Base-by-base conservation (phyloP, 2,888 invertebrate genomes). In the Carterocephalus palaemon region DNA sequence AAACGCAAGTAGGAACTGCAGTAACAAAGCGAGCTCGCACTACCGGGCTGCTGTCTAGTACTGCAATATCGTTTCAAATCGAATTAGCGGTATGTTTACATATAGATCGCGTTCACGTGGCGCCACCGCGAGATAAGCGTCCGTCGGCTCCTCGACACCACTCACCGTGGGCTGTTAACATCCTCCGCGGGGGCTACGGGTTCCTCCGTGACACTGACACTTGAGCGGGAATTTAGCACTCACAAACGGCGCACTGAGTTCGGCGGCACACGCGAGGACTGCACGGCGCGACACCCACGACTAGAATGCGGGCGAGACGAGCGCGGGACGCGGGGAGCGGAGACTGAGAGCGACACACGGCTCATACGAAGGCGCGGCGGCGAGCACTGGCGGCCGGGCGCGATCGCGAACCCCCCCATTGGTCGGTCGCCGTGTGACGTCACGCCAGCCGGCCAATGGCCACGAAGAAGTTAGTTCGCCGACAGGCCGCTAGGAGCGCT, bases 161-260 rank as follows among this genome's bases (percentile, higher is more conserved):
- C 86, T 86, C 77, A 86, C 86, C 86, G 84, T 84, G 79, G 71
- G 83, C 86, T 86, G 85, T 82, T 83, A 85, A 85, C 86, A 86
- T 86, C 84, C 85, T 86, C 86, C 74, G 83, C 75, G 75, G 69
- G 62, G 70, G 70, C 62, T 66, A 72, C 75, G 57, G 74, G 78
- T 68, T 78, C 74, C 79, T 78, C 73, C 70, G 75, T 75, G 75
- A 80, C 84, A 84, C 84, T 80, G 80, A 80, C 84, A 85, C 86
- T 80, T 76, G 84, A 69, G 79, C 78, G 77, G 75, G 78, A 81
- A 77, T 59, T 63, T 68, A 83, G 81, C 85, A 85, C 85, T 82
- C 83, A 85, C 85, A 82, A 82, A 81, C 78, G 78, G 83, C 85
- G 85, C 85, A 86, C 86, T 82, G 58, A 79, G 78, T 78, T 74